Conservation (phyloP, 2,113 vertebrate genomes). For the Dipodomys ordii region DNA sequence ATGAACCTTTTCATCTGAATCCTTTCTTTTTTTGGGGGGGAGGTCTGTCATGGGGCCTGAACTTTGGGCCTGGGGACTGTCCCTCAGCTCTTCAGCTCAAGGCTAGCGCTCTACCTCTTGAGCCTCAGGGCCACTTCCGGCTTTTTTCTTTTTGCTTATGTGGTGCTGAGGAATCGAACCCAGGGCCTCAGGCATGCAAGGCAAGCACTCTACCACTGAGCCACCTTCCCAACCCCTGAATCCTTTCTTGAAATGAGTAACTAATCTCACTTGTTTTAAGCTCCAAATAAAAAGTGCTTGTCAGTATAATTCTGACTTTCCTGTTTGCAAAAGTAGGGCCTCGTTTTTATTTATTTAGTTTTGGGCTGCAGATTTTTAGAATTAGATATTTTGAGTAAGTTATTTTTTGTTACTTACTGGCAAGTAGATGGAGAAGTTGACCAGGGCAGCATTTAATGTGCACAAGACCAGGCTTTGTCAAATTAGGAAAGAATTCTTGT, state of each 20-base stretch:
- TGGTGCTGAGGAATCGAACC: too few relatives aligned
- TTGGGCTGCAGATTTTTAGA: conserved; percentile 43
- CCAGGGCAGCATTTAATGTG: not conserved
- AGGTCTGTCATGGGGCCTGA: too few relatives aligned
- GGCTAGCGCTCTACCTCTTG: too few relatives aligned
- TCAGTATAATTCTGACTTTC: conserved; percentile 24
- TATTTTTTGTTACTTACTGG: conserved; percentile 53
- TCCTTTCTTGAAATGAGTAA: conserved; percentile 5
- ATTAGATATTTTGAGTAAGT: conserved; percentile 15
- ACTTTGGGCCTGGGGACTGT: too few relatives aligned
- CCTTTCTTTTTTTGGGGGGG: not conserved
- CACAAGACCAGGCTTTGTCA: not conserved
- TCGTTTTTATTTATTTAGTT: conserved; percentile 2
- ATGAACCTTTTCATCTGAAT: not conserved
- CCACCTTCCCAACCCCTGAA: too few relatives aligned
- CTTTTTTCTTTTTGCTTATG: too few relatives aligned
- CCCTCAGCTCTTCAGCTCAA: too few relatives aligned
- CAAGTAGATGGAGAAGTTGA: conserved; percentile 32
- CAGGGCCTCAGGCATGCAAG: too few relatives aligned
- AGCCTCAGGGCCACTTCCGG: too few relatives aligned
- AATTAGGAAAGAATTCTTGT: conserved; percentile 37
- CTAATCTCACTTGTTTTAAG: conserved; percentile 37
- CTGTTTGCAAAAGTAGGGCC: conserved; percentile 24
- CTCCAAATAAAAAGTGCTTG: conserved; percentile 45
- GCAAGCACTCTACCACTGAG: too few relatives aligned